Conservation (phyloP, 2,113 vertebrate genomes). For the Pseudolaguvia tuberculata region DNA sequence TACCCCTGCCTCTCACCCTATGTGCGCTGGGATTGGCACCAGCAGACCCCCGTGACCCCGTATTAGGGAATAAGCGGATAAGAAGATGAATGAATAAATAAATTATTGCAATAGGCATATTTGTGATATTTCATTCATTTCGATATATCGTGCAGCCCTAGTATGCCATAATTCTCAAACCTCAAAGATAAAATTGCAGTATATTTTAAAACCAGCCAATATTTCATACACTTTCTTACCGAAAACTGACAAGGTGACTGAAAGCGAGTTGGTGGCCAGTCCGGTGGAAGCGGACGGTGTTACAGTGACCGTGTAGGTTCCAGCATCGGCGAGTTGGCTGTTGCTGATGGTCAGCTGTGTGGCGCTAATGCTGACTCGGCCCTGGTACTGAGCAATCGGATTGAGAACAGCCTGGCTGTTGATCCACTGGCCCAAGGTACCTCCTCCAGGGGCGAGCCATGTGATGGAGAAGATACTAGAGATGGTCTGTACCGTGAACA, state of each 20-base stretch:
- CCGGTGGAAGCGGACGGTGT: conserved; percentile 48
- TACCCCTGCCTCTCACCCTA: too few relatives aligned
- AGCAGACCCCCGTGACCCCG: too few relatives aligned
- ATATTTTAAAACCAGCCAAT: not conserved
- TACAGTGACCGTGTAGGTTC: conserved; percentile 62
- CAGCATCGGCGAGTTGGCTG: conserved; percentile 56
- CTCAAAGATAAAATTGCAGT: not conserved
- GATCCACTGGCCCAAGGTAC: conserved; percentile 52
- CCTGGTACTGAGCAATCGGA: conserved; percentile 53
- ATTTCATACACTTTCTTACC: conserved; percentile 55
- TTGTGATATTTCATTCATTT: too few relatives aligned
- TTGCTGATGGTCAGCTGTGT: conserved; percentile 61
- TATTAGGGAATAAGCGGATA: too few relatives aligned
- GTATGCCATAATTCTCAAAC: too few relatives aligned
- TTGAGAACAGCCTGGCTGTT: conserved; percentile 5
- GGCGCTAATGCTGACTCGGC: conserved; percentile 59
- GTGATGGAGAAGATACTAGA: conserved; percentile 49
- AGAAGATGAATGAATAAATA: too few relatives aligned
- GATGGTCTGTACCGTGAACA: conserved; percentile 57
- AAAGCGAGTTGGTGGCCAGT: conserved; percentile 49
- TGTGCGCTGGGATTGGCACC: too few relatives aligned
- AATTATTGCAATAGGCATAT: too few relatives aligned
- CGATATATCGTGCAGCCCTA: too few relatives aligned
- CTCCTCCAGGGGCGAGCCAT: conserved; percentile 53
- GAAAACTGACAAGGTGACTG: conserved; percentile 61